Evolutionary conservation across 2,888 invertebrate genomes (phyloP), one percentile per base, ranked within the genome.

Genomic region (Idaea biselata): DNA sequence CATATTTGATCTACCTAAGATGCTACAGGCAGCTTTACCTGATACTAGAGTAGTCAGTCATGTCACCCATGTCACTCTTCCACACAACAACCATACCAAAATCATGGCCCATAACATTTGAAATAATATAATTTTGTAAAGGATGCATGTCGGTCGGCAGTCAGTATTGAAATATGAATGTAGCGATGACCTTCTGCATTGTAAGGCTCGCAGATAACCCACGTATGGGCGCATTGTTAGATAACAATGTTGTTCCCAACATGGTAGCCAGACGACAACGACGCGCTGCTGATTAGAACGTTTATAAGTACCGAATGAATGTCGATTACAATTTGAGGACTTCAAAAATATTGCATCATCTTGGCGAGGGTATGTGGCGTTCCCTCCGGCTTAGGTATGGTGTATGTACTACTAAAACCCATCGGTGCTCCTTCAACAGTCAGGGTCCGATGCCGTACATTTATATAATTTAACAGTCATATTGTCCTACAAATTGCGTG

Each of bases 121-220:
- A 44, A 44, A 44, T 44, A 14, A 44, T 44, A 14, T 14, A 44
- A 44, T 44, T 44, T 44, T 8, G 44, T 44, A 44, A 44, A 44
- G 44, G 44, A 44, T 44, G 11, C 11, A 14, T 44, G 44, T 44
- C 44, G 11, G 44, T 11, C 44, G 44, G 44, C 44, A 44, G 7
- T 44, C 44, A 44, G 44, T 44, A 44, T 44, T 44, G 44, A 44
- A 14, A 0, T 8, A 44, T 44, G 44, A 44, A 44, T 44, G 44
- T 44, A 44, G 44, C 44, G 44, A 44, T 44, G 44, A 44, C 44
- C 44, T 44, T 44, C 44, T 44, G 44, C 44, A 44, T 44, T 44
- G 44, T 44, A 44, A 44, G 11, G 44, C 44, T 44, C 14, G 44
- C 44, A 44, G 44, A 44, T 44, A 44, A 44, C 44, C 44, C 44